phyloP scores from a whole-genome alignment of 2,888 invertebrate genomes.

The Drosophila affinis region DNA sequence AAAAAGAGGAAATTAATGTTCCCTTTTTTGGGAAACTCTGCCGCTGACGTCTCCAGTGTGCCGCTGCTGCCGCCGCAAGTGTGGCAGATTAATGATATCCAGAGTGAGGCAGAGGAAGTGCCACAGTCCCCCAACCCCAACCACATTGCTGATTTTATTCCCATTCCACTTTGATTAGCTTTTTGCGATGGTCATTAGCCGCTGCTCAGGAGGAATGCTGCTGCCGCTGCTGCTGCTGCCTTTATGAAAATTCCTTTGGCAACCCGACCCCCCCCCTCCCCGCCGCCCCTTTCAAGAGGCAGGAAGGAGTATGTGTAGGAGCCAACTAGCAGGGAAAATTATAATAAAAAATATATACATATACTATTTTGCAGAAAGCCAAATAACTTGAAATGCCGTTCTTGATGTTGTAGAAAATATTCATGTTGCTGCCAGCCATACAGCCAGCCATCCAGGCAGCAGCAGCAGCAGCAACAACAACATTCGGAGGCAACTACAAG shows the following conservation, averaged over 20 bases:
- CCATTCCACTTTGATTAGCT: constrained; percentile 62
- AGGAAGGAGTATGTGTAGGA: not conserved
- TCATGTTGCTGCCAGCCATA: constrained; percentile 44
- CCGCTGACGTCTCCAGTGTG: constrained; percentile 59
- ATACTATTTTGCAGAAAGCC: constrained; percentile 37
- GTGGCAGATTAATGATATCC: constrained; percentile 73
- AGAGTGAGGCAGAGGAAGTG: constrained; percentile 18
- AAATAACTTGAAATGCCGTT: constrained; percentile 75
- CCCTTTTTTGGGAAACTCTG: constrained; percentile 70
- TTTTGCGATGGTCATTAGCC: constrained; percentile 71
- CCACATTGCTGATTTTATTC: constrained; percentile 15
- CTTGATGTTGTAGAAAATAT: constrained; percentile 72
- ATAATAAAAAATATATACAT: constrained; percentile 54
- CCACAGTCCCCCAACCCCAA: constrained; percentile 16
- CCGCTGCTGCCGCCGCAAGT: constrained; percentile 38
- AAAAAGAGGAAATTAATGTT: constrained; percentile 81
- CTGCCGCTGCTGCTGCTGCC: constrained; percentile 35
- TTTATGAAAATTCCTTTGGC: constrained; percentile 62
- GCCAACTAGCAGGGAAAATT: constrained; percentile 55
- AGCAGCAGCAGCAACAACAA: constrained; percentile 28
- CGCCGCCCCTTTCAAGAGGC: too few species aligned
- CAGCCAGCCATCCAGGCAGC: constrained; percentile 13
- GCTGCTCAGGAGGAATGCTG: constrained; percentile 68
- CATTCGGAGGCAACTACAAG: constrained; percentile 45
- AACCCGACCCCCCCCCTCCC: too few species aligned